These are phyloP conservation scores for Rhynchonycteris naso DNA, from an alignment of 2,797 vertebrate species.

Conservation along the genomic window DNA sequence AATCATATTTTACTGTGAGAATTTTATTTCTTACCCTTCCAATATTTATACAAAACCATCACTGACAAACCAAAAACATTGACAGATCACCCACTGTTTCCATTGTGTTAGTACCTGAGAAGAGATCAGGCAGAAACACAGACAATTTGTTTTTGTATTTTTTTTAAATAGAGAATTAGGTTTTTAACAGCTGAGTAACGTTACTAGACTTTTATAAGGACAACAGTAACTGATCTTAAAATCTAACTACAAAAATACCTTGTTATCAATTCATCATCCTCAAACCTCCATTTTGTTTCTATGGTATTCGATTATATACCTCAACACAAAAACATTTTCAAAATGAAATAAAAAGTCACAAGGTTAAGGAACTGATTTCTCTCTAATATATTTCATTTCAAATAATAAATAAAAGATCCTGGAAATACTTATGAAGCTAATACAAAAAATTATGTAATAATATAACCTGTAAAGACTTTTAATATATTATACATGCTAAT, in stretches of 20 bases:
- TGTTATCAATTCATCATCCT: constrained; percentile 77
- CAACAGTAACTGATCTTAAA: constrained; percentile 84
- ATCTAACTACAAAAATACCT: constrained; percentile 76
- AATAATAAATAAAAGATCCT: constrained; percentile 74
- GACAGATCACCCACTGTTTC: constrained; percentile 90
- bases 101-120: constrained; percentile 88
- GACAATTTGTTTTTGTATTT: constrained; percentile 90
- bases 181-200: constrained; percentile 88
- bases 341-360: constrained; percentile 78
- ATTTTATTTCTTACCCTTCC: constrained; percentile 91
- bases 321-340: constrained; percentile 75
- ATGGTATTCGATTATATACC: constrained; percentile 74
- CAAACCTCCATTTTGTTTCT: constrained; percentile 82
- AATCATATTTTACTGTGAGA: constrained; percentile 89
- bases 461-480: constrained; percentile 53
- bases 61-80: constrained; percentile 90
- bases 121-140: constrained; percentile 90
- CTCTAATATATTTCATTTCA: constrained; percentile 76
- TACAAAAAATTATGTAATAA: constrained; percentile 67
- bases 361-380: constrained; percentile 71
- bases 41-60: constrained; percentile 91
- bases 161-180: constrained; percentile 87
- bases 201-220: constrained; percentile 86
- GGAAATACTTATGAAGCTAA: constrained; percentile 65
- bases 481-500: constrained; percentile 35